Evolutionary conservation across 2,888 invertebrate species (phyloP).

Genomic region (Pheosia gnoma): DNA sequence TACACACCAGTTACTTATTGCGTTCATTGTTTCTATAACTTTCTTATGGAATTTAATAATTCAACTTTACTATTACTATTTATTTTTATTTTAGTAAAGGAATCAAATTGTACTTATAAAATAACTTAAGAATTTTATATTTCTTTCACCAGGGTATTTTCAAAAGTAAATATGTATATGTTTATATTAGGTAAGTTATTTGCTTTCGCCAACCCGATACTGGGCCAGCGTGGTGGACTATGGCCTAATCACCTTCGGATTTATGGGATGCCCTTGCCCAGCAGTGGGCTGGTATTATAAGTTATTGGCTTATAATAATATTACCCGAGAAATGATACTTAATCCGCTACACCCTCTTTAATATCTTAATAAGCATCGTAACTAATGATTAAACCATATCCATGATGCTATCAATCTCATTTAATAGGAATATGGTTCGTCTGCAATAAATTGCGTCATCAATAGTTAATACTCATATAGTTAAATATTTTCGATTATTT

Average conservation of each 20-base stretch:
- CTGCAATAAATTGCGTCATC: constrained; percentile 21
- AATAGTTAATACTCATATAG: constrained; percentile 16
- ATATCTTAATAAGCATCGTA: constrained; percentile 9
- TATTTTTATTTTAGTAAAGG: no score
- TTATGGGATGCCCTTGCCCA: no score
- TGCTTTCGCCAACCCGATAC: no score
- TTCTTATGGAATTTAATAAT: not conserved
- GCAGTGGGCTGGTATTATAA: no score
- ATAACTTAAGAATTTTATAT: no score
- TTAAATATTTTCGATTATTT: constrained; percentile 16
- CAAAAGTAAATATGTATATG: no score
- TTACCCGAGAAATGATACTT: not conserved
- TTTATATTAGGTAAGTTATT: no score
- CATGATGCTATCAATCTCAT: constrained; percentile 11
- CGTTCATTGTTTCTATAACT: no score
- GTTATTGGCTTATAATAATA: not conserved
- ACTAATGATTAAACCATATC: constrained; percentile 15
- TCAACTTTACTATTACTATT: not conserved
- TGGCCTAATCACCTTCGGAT: no score
- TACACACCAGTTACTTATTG: constrained; percentile 18
- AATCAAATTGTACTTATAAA: no score
- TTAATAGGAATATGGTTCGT: constrained; percentile 8
- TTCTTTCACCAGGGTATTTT: no score
- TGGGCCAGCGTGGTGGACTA: no score
- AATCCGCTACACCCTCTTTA: not conserved